A percentile compares a stretch with the other conserved stretches of the same genome.
Conservation (phyloP, 2,797 vertebrate genomes). For the Pseudochirops cupreus region DNA sequence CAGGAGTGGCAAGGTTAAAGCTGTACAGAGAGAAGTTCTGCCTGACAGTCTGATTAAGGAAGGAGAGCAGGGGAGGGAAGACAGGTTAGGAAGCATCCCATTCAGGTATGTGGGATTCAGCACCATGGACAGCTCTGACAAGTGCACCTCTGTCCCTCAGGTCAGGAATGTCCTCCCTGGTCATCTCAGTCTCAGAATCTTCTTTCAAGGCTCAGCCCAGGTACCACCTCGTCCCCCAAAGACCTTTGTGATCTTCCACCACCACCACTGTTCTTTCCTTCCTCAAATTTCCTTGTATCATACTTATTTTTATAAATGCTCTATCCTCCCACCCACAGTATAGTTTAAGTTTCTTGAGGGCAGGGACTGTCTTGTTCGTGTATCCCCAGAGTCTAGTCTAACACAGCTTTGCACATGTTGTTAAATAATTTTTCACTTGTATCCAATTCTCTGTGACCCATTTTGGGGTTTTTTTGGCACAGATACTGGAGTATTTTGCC, state of each 20-base stretch:
- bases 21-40: neutral
- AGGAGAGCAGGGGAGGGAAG: neutral
- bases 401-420: neutral
- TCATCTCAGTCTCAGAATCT: neutral
- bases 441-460: neutral
- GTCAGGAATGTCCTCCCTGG: neutral
- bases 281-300: neutral
- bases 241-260: neutral
- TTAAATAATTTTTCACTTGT: neutral
- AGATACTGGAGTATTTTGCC: neutral
- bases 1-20: neutral
- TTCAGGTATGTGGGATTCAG: neutral
- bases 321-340: neutral
- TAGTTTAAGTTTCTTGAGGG: neutral
- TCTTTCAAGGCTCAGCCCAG: neutral
- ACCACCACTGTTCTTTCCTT: neutral
- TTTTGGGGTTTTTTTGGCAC: neutral
- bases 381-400: neutral
- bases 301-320: neutral
- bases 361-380: neutral
- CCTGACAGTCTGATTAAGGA: neutral
- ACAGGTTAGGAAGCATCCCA: neutral
- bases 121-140: neutral
- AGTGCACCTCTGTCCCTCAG: accelerated
- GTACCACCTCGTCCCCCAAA: neutral